Base-by-base conservation (phyloP, 2,888 invertebrate genomes). In the Iphiclides podalirius region DNA sequence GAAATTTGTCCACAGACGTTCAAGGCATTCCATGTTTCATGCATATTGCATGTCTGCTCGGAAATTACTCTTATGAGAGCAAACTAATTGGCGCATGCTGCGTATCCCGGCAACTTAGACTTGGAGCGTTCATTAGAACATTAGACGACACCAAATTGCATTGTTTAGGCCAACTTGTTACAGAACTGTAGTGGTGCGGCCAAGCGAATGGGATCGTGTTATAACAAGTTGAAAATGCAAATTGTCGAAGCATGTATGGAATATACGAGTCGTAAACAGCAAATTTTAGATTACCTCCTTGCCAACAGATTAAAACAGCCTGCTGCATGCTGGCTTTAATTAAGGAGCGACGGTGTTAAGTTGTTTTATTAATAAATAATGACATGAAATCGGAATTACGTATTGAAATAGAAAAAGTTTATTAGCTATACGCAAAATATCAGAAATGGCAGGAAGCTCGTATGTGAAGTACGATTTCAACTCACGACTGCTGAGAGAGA, bases 61-160 rank as follows among this genome's bases (percentile, higher is more conserved):
- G 35, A 39, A 43, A 43, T 41, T 41, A 31, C 38, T 34, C 44
- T 23, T 43, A 43, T 34, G 34, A 44, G 34, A 34, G 34, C 13
- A n/a, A 60, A 62, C 57, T 66, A 67, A 66, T 66, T 69, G 67
- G 59, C 53, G 60, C 55, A 60, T 61, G 55, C 60, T 56, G 52
- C 45, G 45, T 52, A 46, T 37, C 36, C 50, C 26, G 38, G 52
- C 44, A 70, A 73, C 66, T 70, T 65, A 64, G 64, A 63, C 61
- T 48, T 54, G n/a, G n/a, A 58, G 54, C 59, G 58, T 61, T 58
- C 70, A 71, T 69, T 73, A 61, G 64, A 60, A 65, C 67, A 71
- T 75, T 71, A 67, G 64, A 59, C 60, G 53, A 58, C 60, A 63
- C 66, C 62, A 67, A 74, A 73, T 72, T 72, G 72, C 70, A 67